These are phyloP conservation scores for Macrosiphum euphorbiae DNA, from an alignment of 2,888 invertebrate genomes.

Conservation along the genomic window DNA sequence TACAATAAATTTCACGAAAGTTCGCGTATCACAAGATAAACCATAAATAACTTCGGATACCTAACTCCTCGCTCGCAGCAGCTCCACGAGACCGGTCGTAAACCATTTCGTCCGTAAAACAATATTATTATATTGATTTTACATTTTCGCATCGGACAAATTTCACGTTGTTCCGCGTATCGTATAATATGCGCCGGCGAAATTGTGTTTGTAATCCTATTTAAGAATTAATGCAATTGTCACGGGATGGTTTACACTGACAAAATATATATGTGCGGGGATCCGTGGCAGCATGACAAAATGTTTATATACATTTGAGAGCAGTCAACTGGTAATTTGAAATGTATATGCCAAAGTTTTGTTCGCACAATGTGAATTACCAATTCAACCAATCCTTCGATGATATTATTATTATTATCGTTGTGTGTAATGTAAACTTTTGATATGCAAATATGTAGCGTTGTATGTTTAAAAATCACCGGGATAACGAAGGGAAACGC, in stretches of 20 bases:
- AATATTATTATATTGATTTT: conserved; percentile 20
- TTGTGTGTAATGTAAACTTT: conserved; percentile 48
- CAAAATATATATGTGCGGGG: not conserved
- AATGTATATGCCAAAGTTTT: conserved; percentile 28
- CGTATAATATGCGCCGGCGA: not conserved
- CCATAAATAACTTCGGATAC: not conserved
- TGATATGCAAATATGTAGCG: conserved; percentile 44
- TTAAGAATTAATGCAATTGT: not conserved
- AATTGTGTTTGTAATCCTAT: conserved; percentile 2
- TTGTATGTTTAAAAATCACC: conserved; percentile 42
- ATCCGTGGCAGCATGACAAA: not conserved
- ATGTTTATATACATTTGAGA: conserved; percentile 27
- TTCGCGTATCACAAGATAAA: not conserved
- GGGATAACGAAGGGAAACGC: conserved; percentile 19
- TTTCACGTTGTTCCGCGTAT: not conserved
- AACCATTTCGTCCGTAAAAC: conserved; percentile 8
- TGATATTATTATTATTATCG: conserved; percentile 9
- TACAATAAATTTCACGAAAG: not conserved
- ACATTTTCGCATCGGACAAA: conserved; percentile 8
- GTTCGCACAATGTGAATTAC: conserved; percentile 17
- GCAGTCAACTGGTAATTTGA: not conserved
- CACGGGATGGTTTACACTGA: not conserved
- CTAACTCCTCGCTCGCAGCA: not conserved
- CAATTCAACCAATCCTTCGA: conserved; percentile 40
- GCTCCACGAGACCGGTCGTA: not conserved